Evolutionary conservation across 1,140 invertebrate species (phyloP), one percentile per base, ranked within the genome.

Genomic region (Drosophila eugracilis): DNA sequence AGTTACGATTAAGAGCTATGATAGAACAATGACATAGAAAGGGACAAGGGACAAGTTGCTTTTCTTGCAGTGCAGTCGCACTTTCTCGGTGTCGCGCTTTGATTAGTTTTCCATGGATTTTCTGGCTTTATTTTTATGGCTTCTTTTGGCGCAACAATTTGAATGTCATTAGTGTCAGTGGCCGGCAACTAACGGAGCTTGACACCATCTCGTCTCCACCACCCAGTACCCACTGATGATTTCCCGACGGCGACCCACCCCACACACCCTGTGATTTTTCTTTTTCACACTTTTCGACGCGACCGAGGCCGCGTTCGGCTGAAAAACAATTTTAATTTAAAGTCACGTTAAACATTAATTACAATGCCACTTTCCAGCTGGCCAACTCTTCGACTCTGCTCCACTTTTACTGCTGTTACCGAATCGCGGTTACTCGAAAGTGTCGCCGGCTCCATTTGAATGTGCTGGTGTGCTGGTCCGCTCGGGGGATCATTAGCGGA

Each of bases 71-170:
- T 57, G 54, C 17, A 10, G 70, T 47, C 48, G 39, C 62, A 84
- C 79, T 83, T 83, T 83, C 79, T 83, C 79, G 59, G 41, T 57
- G 67, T 75, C 52, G 54, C 58, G 73, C 57, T 77, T 71, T 66
- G 73, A 76, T 81, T 81, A 77, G 60, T 57, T 80, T 73, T 77
- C 78, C 55, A 32, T 53, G 24, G 32, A 12, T 39, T 39, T 58
- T 79, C 47, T 70, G 37, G 60, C 60, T 71, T 57, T 62, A 42
- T 44, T 73, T 78, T 84, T 84, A 85, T 72, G 75, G 75, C 80
- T 83, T 83, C 79, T 85, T 84, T 83, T 75, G 59, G 75, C 80
- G 80, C 80, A 79, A 85, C 79, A 84, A 79, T 85, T 85, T 79
- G 71, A 84, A 79, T 79, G 79, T 85, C 79, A 84, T 84, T 84